Conservation (phyloP, 2,113 vertebrate genomes). For the Trochalopteron elliotii region DNA sequence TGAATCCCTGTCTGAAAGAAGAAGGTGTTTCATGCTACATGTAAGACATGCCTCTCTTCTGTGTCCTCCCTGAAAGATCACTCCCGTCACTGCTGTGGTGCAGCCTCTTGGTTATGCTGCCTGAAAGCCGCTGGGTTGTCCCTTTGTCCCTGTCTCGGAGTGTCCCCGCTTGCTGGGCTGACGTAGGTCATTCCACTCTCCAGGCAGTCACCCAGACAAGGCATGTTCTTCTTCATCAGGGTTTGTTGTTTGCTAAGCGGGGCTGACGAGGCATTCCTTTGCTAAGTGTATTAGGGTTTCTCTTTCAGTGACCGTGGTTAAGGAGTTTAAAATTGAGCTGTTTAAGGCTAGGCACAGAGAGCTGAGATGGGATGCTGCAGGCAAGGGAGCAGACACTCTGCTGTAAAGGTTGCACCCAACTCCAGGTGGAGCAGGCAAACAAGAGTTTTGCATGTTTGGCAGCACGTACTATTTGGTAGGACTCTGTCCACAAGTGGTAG, state of each 20-base stretch:
- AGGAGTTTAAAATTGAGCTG: neutral
- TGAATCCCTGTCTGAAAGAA: neutral
- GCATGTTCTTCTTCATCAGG: conserved; percentile 18
- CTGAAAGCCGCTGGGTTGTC: neutral
- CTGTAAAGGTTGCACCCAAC: neutral
- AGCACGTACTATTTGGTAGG: neutral
- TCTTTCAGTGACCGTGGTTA: neutral
- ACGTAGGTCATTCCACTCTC: conserved; percentile 41
- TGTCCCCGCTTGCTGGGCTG: neutral
- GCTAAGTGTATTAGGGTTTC: neutral
- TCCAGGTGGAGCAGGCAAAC: neutral
- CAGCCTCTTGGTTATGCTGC: neutral
- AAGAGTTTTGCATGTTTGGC: neutral
- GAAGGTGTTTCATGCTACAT: neutral
- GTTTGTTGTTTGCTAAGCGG: conserved; percentile 20
- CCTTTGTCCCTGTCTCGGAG: neutral
- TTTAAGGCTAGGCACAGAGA: neutral
- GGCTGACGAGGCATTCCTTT: neutral
- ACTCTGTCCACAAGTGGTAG: neutral
- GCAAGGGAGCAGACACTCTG: neutral
- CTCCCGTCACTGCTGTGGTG: neutral
- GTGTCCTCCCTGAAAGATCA: neutral
- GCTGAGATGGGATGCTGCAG: neutral
- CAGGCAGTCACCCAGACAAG: conserved; percentile 10
- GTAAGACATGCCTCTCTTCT: neutral